Conservation (phyloP, 2,888 invertebrate species). For the Drosophila dives region DNA sequence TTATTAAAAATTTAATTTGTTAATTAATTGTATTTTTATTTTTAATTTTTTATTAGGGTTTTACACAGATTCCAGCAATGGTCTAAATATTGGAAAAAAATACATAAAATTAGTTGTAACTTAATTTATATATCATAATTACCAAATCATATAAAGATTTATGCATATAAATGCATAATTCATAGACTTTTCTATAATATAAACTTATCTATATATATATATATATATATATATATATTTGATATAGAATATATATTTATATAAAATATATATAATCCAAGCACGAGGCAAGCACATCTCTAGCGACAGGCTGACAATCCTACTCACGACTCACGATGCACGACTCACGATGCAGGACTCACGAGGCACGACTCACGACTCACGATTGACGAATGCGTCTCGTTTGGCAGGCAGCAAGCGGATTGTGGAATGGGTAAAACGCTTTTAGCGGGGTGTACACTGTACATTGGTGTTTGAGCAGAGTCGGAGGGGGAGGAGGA, state of each 20-base stretch:
- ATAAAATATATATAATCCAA: neutral
- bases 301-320: constrained; percentile 1
- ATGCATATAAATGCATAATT: neutral
- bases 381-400: constrained; percentile 46
- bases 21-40: neutral
- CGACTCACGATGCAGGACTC: constrained; percentile 43
- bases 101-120: neutral
- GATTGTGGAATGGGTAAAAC: neutral
- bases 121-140: neutral
- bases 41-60: neutral
- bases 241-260: neutral
- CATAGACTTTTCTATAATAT: too few species aligned
- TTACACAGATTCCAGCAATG: neutral
- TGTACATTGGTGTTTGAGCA: neutral
- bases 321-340: constrained; percentile 22
- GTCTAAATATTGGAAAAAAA: neutral
- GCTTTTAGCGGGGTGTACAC: neutral
- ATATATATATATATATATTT: neutral
- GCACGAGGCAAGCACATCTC: constrained; percentile 5
- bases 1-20: too few species aligned
- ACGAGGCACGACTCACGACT: constrained; percentile 42
- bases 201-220: neutral
- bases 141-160: neutral
- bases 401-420: constrained; percentile 23
- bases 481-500: neutral